Conservation (phyloP, 2,888 invertebrate species). For the Epistrophe grossulariae region DNA sequence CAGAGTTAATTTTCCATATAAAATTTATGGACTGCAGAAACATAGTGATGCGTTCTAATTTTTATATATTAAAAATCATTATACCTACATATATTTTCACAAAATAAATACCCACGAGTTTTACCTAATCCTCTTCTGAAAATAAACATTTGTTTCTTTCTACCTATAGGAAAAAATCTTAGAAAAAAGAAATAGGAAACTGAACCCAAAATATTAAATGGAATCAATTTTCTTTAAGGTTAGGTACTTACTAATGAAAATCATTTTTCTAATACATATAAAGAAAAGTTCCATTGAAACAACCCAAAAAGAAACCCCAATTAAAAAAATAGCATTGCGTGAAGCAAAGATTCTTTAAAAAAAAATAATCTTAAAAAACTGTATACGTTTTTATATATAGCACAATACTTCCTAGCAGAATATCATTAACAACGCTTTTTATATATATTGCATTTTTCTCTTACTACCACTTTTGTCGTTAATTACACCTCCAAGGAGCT, state of each 20-base stretch:
- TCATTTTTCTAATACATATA: neutral
- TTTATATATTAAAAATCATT: no score
- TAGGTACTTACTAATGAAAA: neutral
- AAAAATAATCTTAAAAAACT: neutral
- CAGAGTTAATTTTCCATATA: no score
- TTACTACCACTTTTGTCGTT: slow-evolving; percentile 2
- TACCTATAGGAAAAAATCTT: no score
- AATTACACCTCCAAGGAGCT: slow-evolving; percentile 62
- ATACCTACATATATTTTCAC: no score
- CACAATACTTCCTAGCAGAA: neutral
- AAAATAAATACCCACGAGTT: no score
- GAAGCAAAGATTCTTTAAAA: neutral
- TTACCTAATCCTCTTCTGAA: no score
- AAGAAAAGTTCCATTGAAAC: neutral
- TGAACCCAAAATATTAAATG: neutral
- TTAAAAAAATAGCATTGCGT: neutral
- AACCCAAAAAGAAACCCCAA: neutral
- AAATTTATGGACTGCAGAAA: no score
- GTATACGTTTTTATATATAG: neutral
- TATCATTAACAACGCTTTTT: slow-evolving; percentile 6
- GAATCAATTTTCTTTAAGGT: neutral
- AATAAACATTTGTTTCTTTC: no score
- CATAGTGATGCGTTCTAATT: no score
- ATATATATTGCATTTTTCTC: neutral
- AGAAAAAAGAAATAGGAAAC: neutral